These are phyloP conservation scores for Nasonia longicornis DNA, from an alignment of 1,140 invertebrate genomes.

Conservation along the genomic window DNA sequence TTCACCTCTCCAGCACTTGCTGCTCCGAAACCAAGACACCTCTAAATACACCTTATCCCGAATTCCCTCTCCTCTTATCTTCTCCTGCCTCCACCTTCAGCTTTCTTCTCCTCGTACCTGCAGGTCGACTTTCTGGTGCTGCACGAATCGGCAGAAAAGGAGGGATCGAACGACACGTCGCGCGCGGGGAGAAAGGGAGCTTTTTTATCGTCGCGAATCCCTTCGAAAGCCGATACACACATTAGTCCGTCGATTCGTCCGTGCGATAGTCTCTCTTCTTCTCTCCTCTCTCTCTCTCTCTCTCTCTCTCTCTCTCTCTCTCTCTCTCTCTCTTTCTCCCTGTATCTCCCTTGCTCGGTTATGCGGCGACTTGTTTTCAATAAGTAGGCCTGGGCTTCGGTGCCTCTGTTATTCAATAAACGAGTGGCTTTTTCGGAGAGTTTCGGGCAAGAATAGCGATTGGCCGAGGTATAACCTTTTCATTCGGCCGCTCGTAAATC, in stretches of 20 bases:
- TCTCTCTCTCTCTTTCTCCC: neutral
- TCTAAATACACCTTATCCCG: too few species aligned
- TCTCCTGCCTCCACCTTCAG: neutral
- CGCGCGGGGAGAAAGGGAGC: neutral
- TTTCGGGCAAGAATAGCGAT: neutral
- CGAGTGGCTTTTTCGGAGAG: neutral
- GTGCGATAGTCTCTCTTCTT: neutral
- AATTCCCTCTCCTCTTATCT: neutral
- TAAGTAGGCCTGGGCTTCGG: neutral
- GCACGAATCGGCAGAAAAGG: neutral
- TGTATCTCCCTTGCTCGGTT: neutral
- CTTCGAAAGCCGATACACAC: neutral
- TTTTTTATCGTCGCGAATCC: neutral
- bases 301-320: neutral
- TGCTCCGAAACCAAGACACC: neutral
- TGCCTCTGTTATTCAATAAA: neutral
- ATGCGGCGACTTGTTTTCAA: constrained; percentile 4
- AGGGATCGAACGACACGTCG: neutral
- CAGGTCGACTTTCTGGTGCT: neutral
- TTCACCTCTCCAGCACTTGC: too few species aligned
- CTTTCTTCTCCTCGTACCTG: neutral
- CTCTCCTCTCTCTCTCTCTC: neutral
- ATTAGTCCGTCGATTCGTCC: constrained; percentile 10
- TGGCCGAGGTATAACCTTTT: neutral
- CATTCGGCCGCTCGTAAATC: neutral